A percentile compares a stretch with the other conserved stretches of the same genome.
phyloP scores from a whole-genome alignment of 2,888 invertebrate species.

The Rhimphoctona megacephalus region DNA sequence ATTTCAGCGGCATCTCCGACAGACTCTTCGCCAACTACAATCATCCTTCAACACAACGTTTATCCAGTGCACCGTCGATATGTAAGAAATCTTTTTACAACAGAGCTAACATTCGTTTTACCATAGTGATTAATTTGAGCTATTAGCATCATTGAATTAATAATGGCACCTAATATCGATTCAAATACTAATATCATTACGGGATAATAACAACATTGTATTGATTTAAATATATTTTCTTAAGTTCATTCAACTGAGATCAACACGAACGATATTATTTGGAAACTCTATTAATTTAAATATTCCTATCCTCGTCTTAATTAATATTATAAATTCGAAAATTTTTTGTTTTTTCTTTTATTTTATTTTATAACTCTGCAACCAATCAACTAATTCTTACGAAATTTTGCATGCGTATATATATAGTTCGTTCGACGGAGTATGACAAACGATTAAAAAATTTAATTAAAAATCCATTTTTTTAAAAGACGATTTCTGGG shows the following conservation, averaged over 20 bases:
- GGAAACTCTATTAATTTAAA: neutral
- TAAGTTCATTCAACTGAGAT: neutral
- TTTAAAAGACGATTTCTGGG: too few species aligned
- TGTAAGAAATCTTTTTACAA: neutral
- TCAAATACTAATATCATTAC: neutral
- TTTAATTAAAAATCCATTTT: too few species aligned
- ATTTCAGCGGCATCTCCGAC: conserved; percentile 54
- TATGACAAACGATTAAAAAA: too few species aligned
- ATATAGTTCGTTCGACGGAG: too few species aligned
- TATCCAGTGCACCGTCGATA: conserved; percentile 36
- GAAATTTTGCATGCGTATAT: too few species aligned
- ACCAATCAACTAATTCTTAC: too few species aligned
- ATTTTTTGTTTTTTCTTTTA: neutral
- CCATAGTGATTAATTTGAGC: neutral
- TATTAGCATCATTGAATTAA: neutral
- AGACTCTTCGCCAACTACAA: neutral
- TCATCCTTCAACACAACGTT: neutral
- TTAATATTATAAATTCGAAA: neutral
- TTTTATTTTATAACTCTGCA: neutral
- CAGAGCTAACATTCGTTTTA: neutral
- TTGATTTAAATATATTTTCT: neutral
- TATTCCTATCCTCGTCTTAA: neutral
- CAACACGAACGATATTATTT: neutral
- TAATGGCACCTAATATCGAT: neutral
- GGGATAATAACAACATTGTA: neutral